These are phyloP conservation scores for Drosophila fuyamai DNA, from an alignment of 1,140 invertebrate species.

Conservation along the genomic window DNA sequence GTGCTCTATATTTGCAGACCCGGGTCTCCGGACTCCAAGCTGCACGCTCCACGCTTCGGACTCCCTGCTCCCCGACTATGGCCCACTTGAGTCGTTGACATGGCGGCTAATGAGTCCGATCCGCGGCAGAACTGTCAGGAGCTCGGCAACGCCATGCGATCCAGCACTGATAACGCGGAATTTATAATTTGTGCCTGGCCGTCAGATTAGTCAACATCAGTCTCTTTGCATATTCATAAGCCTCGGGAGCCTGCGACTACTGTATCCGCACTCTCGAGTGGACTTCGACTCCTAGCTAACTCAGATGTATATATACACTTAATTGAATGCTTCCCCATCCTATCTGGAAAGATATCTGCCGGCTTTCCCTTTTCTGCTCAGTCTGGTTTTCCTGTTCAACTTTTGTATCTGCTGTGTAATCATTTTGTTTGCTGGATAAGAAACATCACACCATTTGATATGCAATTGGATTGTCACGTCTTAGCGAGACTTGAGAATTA, in stretches of 20 bases:
- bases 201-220: constrained; percentile 58
- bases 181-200: constrained; percentile 59
- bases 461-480: constrained; percentile 36
- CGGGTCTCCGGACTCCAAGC: constrained; percentile 8
- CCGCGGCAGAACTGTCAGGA: constrained; percentile 4
- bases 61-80: background rate
- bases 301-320: constrained; percentile 61
- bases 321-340: constrained; percentile 55
- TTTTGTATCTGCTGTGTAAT: constrained; percentile 46
- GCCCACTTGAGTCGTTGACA: constrained; percentile 57
- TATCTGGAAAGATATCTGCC: constrained; percentile 27
- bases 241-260: constrained; percentile 15
- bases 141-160: constrained; percentile 1
- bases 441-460: constrained; percentile 30
- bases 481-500: background rate
- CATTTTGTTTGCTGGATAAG: constrained; percentile 43
- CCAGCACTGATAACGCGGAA: constrained; percentile 53
- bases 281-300: constrained; percentile 38
- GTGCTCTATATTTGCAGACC: constrained; percentile 53
- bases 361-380: constrained; percentile 30
- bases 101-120: constrained; percentile 56
- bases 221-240: constrained; percentile 77
- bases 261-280: constrained; percentile 16
- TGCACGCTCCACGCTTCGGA: background rate
- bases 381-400: constrained; percentile 4